Base-by-base conservation (phyloP, 2,113 vertebrate species). In the Lethenteron camtschaticum region DNA sequence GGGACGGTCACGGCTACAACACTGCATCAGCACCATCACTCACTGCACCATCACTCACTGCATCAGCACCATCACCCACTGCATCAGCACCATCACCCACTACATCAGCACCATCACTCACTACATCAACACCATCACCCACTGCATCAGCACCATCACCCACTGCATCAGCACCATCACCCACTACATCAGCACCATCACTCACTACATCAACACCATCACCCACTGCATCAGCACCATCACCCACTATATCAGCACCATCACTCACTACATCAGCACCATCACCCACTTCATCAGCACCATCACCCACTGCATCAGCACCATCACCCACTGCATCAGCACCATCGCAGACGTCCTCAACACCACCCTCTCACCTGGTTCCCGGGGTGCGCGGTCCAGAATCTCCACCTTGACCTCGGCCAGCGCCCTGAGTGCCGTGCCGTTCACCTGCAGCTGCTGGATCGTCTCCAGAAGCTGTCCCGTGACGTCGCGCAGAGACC, bases 331-430 rank as follows among this genome's bases (percentile, higher is more conserved):
- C 56, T 41, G 41, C 41, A 41, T 41, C 41, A 41, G 41, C 41
- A 41, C 41, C 41, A 41, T 41, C 41, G 41, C 41, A 41, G 41
- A 41, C 41, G 41, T 41, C 41, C 41, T 41, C 41, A 41, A 41
- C 41, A 41, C 41, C 41, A 41, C 12, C 7, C 5, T 2, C 4
- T 58, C 63, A 71, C 70, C 70, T 71, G 70, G 70, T 12, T 71
- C 58, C n/a, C 58, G 57, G 14, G 41, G 58, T 14, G 70, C 58
- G 24, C 60, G 72, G 55, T 82, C 78, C 1, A 78, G 79, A 0
- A 83, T 85, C 78, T 89, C 87, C 72, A 95, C 83, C 73, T 90
- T 90, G 74, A 95, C 88, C 81, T 95, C 90, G 3, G 84, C 81
- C 71, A 96, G 78, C 0, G 90, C 87, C 72, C 86, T 73, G 78